phyloP scores from a whole-genome alignment of 2,797 vertebrate genomes.

The Streptopelia turtur region DNA sequence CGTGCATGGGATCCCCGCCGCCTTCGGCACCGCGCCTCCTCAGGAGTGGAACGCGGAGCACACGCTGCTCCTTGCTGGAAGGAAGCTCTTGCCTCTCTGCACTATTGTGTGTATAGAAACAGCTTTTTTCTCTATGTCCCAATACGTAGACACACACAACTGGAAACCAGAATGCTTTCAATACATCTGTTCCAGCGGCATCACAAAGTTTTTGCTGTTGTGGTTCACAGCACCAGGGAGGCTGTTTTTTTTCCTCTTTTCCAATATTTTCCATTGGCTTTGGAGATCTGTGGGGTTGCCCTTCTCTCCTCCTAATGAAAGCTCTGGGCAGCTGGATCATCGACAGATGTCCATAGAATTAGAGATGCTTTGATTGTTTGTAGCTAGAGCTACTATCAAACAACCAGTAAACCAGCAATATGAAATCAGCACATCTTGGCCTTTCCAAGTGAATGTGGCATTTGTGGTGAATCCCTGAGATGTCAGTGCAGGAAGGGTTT shows the following conservation, averaged over 20 bases:
- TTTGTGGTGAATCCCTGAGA: neutral
- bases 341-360: neutral
- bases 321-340: neutral
- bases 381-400: neutral
- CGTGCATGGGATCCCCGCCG: neutral
- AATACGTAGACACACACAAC: neutral
- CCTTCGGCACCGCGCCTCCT: neutral
- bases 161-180: neutral
- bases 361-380: neutral
- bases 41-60: too few species aligned
- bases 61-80: rapidly evolving
- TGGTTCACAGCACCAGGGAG: neutral
- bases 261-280: neutral
- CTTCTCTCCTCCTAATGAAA: neutral
- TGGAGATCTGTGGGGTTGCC: neutral
- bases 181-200: neutral
- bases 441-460: neutral
- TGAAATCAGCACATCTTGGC: neutral
- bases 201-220: neutral
- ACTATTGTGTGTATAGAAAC: neutral
- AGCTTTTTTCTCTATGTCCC: neutral
- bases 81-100: neutral
- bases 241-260: neutral
- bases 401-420: neutral
- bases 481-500: neutral